Evolutionary conservation across 1,140 invertebrate genomes (phyloP).

Genomic region (Lepidostoma basale): DNA sequence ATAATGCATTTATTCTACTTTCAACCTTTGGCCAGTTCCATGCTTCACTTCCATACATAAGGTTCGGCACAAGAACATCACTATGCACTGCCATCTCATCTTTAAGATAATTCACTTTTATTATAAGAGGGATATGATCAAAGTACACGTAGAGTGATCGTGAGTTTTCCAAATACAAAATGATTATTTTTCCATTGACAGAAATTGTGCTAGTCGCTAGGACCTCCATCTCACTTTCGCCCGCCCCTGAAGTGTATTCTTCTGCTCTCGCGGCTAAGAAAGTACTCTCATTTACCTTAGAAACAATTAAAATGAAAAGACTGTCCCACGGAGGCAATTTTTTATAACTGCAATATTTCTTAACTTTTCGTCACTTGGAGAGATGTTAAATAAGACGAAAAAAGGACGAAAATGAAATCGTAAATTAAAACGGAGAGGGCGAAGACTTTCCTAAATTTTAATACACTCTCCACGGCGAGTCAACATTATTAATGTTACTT

Average conservation of each 20-base stretch:
- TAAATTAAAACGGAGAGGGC: slow-evolving; percentile 39
- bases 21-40: no score
- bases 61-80: no score
- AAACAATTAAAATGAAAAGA: slow-evolving; percentile 39
- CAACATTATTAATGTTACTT: slow-evolving; percentile 40
- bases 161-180: no score
- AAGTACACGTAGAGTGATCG: no score
- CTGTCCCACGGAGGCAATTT: not conserved
- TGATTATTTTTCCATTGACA: no score
- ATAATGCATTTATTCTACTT: no score
- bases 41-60: no score
- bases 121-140: no score
- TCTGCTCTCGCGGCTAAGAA: slow-evolving; percentile 23
- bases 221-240: not conserved
- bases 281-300: slow-evolving; percentile 33
- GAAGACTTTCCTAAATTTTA: slow-evolving; percentile 43
- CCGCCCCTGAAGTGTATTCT: not conserved
- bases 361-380: slow-evolving; percentile 32
- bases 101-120: no score
- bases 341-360: slow-evolving; percentile 41
- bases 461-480: slow-evolving; percentile 31
- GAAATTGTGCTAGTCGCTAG: not conserved
- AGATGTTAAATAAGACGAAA: slow-evolving; percentile 32
- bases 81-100: no score
- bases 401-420: slow-evolving; percentile 33